Base-by-base conservation (phyloP, 2,888 invertebrate genomes). In the Autographa gamma region DNA sequence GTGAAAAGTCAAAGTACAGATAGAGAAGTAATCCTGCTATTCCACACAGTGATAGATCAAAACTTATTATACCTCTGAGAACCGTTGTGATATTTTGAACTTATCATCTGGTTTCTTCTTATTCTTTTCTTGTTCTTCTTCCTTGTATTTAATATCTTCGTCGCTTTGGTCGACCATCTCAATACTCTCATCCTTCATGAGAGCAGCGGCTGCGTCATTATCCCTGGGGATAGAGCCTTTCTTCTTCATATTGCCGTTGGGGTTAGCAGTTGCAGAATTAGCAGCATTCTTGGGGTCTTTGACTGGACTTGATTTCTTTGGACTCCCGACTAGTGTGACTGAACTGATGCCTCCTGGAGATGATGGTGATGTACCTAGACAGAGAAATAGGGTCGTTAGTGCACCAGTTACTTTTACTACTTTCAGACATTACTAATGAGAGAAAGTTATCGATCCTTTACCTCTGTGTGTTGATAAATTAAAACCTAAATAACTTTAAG, bases 291-390 rank as follows among this genome's bases (percentile, higher is more conserved):
- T 76, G 0, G 82, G 73, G 4, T 90, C 89, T 13, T 93, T 67
- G 14, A 73, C 93, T 41, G 93, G 93, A 73, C 93, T 94, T 1
- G 83, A 82, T 70, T 93, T 93, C 67, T 93, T 95, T 0, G 94
- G 93, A 76, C 96, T 97, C 0, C 97, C 97, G 0, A 98, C 96
- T 61, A 98, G 88, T 0, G 98, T 98, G 0, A 97, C 97, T 13
- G 97, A 97, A 85, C 97, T 97, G 18, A 97, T 91, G 69, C 97
- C 97, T 59, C 97, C 97, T 0, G 97, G 97, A 0, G 98, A 97
- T 14, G 95, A 97, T 32, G 97, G 97, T 0, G 95, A 92, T 67
- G 94, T 92, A 19, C 95, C 95, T 95, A 19, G 19, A 63, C 31
- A 31, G 11, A 58, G 19, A 61, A 31, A 43, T 18, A n/a, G 16